Evolutionary conservation across 2,888 invertebrate genomes (phyloP), one percentile per base, ranked within the genome.

Genomic region (Diarsia mendica): DNA sequence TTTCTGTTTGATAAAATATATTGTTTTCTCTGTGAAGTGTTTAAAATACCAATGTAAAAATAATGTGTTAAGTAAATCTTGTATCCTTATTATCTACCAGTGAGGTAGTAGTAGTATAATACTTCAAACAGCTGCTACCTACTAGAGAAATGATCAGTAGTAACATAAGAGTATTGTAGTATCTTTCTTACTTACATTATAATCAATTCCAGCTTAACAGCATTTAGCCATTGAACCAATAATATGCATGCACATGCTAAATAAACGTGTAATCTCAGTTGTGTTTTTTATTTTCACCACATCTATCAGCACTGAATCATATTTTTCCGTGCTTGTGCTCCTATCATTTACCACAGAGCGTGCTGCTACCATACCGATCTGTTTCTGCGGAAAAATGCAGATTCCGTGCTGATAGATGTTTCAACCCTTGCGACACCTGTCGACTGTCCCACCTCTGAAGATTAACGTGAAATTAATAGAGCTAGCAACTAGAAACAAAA

Each of bases 181-280:
- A 44, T 67, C 39, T 84, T 51, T 85, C 73, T 79, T 75, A 77
- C 33, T 68, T 72, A 77, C 46, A 73, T 72, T 84, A 60, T 80
- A 87, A 83, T 80, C 64, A 49, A 82, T 72, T 70, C 71, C 72
- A 82, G 87, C 77, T 82, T 87, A 72, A 61, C 69, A 75, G 66
- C 66, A 80, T 79, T 72, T 72, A 80, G 70, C 33, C 78, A 71
- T 76, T 83, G 66, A 75, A 69, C 49, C 73, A 75, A 75, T 72
- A 75, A 75, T 72, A 79, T 77, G 73, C 78, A 85, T 75, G 83
- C 75, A 80, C 74, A 79, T 84, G 76, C 81, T 75, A 80, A 88
- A 86, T 89, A 89, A 87, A 88, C 64, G 67, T 86, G 75, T 88
- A 87, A 86, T 87, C 86, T 87, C 71, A 75, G 9, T 67, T 67